Evolutionary conservation across 2,113 vertebrate species (phyloP).

Genomic region (Ammodytes dubius): DNA sequence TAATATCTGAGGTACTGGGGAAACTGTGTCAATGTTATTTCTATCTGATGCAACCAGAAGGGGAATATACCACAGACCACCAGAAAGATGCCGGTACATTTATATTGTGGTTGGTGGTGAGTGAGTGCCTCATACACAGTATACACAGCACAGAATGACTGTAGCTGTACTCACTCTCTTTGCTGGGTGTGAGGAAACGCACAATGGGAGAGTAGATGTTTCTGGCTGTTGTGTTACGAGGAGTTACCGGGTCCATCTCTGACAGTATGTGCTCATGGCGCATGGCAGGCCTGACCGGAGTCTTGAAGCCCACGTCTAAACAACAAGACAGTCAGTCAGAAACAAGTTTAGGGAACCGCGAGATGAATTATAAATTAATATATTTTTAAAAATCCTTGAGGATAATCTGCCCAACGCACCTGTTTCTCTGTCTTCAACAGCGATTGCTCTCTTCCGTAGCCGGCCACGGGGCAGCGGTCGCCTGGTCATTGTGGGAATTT

Average conservation of each 20-base stretch:
- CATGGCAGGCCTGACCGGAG: constrained; percentile 69
- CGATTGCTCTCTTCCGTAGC: constrained; percentile 64
- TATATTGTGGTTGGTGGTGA: neutral
- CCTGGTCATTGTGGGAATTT: constrained; percentile 70
- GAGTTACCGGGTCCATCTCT: constrained; percentile 53
- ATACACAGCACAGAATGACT: neutral
- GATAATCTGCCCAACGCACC: constrained; percentile 54
- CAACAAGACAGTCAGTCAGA: neutral
- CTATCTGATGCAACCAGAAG: neutral
- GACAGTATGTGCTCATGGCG: constrained; percentile 53
- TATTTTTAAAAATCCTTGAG: neutral
- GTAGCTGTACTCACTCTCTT: constrained; percentile 79
- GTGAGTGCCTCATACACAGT: neutral
- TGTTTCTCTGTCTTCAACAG: constrained; percentile 55
- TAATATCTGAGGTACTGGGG: neutral
- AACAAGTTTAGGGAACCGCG: neutral
- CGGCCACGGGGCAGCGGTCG: constrained; percentile 57
- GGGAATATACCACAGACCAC: constrained; percentile 25
- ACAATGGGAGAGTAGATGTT: constrained; percentile 83
- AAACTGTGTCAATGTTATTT: neutral
- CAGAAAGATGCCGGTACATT: neutral
- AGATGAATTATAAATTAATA: neutral
- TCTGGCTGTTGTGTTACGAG: constrained; percentile 68
- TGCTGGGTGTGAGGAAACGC: constrained; percentile 83
- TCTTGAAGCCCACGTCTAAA: constrained; percentile 79